A percentile compares a stretch with the other conserved stretches of the same genome.
Evolutionary conservation across 2,113 vertebrate species (phyloP).

Genomic region (Meleagris gallopavo): DNA sequence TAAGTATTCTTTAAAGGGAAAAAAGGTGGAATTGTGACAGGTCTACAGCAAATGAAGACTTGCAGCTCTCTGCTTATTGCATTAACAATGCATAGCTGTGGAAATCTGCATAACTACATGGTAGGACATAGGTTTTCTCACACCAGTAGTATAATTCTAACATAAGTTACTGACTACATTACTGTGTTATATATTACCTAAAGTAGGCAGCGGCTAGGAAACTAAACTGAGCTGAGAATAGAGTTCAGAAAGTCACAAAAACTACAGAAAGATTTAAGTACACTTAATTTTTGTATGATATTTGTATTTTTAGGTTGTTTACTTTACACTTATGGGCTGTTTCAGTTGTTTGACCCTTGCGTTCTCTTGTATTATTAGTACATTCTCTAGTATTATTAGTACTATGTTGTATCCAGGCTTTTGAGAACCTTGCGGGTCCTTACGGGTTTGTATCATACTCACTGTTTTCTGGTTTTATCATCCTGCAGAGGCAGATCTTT

Average conservation of each 20-base stretch:
- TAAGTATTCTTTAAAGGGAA: conserved; percentile 29
- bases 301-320: not conserved
- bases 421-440: not conserved
- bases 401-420: not conserved
- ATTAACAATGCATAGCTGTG: not conserved
- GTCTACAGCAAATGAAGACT: conserved; percentile 38
- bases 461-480: not conserved
- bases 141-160: not conserved
- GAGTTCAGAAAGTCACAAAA: not conserved
- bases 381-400: not conserved
- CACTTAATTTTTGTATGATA: not conserved
- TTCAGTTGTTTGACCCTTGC: not conserved
- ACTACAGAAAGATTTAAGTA: not conserved
- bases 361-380: not conserved
- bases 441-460: not conserved
- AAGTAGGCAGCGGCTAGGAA: not conserved
- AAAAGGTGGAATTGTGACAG: conserved; percentile 27
- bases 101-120: not conserved
- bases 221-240: conserved; percentile 5
- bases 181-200: no score
- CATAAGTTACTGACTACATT: no score
- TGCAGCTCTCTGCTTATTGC: conserved; percentile 25
- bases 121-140: not conserved
- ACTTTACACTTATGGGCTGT: not conserved
- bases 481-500: not conserved